phyloP scores from a whole-genome alignment of 2,113 vertebrate species.

The Phycodurus eques region DNA sequence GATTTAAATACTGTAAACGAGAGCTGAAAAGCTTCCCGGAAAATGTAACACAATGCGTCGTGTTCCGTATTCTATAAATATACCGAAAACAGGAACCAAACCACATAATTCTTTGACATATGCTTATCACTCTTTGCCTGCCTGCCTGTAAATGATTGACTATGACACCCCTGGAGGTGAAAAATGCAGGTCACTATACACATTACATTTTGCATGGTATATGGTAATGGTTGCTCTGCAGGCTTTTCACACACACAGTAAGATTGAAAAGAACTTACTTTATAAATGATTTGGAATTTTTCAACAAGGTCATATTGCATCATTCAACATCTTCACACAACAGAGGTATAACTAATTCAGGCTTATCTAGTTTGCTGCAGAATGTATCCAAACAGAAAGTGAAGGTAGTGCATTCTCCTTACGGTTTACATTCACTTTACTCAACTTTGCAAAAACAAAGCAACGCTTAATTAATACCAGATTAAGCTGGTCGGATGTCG shows the following conservation, averaged over 20 bases:
- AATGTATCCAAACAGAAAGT: no score
- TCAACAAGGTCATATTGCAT: not conserved
- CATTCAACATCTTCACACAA: no score
- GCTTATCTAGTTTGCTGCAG: no score
- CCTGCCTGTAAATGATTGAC: not conserved
- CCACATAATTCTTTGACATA: not conserved
- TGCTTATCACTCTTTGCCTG: not conserved
- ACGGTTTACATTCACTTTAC: not conserved
- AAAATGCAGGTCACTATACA: not conserved
- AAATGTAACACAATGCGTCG: not conserved
- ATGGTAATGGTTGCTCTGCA: not conserved
- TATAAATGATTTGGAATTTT: no score
- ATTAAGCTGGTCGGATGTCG: slow-evolving; percentile 37
- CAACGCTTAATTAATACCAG: slow-evolving; percentile 38
- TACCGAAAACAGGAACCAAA: not conserved
- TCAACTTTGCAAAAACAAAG: not conserved
- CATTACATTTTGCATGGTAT: not conserved
- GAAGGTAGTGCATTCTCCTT: no score
- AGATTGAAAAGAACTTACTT: no score
- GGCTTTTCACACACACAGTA: not conserved
- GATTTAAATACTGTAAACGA: slow-evolving; percentile 1
- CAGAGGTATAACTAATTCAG: no score
- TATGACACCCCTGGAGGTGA: not conserved
- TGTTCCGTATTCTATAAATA: slow-evolving; percentile 4
- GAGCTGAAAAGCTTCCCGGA: slow-evolving; percentile 1